phyloP scores from a whole-genome alignment of 2,797 vertebrate species.

The Percopsis omiscomaycus region DNA sequence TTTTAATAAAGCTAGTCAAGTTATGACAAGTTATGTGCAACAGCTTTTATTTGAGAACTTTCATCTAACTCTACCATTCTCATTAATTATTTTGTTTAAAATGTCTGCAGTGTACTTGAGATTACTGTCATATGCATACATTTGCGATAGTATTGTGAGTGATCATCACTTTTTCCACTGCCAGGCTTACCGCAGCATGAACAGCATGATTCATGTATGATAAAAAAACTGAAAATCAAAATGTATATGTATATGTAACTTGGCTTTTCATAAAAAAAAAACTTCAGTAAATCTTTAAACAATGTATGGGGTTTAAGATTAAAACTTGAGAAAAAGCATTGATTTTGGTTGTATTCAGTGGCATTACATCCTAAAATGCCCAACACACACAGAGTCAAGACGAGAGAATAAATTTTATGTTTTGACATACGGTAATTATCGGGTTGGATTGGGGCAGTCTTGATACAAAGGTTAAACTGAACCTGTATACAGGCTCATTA shows the following conservation, averaged over 20 bases:
- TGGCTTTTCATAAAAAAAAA: conserved; percentile 60
- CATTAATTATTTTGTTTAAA: no score
- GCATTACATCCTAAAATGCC: conserved; percentile 19
- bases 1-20: no score
- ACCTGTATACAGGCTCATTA: background rate
- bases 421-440: conserved; percentile 41
- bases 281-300: conserved; percentile 56
- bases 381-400: conserved; percentile 19
- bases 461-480: conserved; percentile 16
- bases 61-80: no score
- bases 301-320: conserved; percentile 42
- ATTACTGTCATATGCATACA: no score
- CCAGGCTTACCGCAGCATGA: conserved; percentile 52
- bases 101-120: no score
- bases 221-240: conserved; percentile 28
- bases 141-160: no score
- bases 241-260: conserved; percentile 54
- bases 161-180: conserved; percentile 23
- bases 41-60: no score
- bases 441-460: conserved; percentile 12
- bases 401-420: conserved; percentile 17
- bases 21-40: no score
- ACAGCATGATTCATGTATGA: conserved; percentile 22
- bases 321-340: background rate
- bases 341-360: conserved; percentile 37